These are phyloP conservation scores for Drosophila cognata DNA, from an alignment of 2,888 invertebrate species.

Conservation along the genomic window DNA sequence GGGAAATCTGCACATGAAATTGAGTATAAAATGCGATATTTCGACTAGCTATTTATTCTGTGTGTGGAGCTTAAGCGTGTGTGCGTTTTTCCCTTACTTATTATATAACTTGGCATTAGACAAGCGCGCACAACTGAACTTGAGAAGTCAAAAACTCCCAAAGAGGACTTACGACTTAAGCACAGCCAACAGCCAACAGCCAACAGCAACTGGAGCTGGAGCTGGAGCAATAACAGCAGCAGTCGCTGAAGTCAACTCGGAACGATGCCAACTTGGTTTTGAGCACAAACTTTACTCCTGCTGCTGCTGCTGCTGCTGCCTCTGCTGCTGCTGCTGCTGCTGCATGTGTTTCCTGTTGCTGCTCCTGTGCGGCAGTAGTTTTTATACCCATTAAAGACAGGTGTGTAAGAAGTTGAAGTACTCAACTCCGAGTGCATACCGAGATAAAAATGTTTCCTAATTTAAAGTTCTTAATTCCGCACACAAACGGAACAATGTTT, in stretches of 20 bases:
- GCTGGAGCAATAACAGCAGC: conserved; percentile 4
- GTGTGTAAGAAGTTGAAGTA: background rate
- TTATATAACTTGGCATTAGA: conserved; percentile 77
- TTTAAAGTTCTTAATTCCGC: background rate
- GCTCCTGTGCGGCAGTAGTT: conserved; percentile 23
- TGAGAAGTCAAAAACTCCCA: conserved; percentile 80
- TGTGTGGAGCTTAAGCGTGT: conserved; percentile 27
- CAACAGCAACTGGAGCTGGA: conserved; percentile 16
- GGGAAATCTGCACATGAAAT: background rate
- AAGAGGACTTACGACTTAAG: conserved; percentile 76
- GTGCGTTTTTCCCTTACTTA: conserved; percentile 52
- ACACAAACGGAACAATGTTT: background rate
- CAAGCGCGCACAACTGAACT: conserved; percentile 64
- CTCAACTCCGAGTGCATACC: background rate
- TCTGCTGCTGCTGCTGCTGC: conserved; percentile 32
- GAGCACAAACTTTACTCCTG: conserved; percentile 64
- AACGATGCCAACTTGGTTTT: conserved; percentile 61
- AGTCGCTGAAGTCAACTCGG: conserved; percentile 16
- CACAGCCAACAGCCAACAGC: conserved; percentile 32
- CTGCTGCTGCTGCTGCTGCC: conserved; percentile 27
- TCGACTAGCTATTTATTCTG: background rate
- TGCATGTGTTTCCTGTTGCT: conserved; percentile 49
- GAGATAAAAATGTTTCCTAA: background rate
- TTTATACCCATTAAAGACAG: background rate
- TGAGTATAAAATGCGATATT: background rate